phyloP scores from a whole-genome alignment of 2,888 invertebrate species.

The Corbicula japonica region DNA sequence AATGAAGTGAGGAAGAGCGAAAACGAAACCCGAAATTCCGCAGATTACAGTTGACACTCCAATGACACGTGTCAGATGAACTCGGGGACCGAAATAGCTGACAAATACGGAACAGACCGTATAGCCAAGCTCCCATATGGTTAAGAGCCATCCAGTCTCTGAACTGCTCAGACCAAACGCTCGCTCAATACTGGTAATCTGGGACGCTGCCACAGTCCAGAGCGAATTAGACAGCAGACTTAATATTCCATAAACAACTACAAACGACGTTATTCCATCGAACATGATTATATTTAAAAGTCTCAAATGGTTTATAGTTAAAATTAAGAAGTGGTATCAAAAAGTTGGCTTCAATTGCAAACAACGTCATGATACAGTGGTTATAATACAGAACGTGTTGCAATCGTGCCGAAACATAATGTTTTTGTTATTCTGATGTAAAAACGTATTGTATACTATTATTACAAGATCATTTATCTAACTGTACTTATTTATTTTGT shows the following conservation, averaged over 20 bases:
- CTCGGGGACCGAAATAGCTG: slow-evolving; percentile 16
- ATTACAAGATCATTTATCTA: no score
- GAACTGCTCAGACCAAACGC: slow-evolving; percentile 39
- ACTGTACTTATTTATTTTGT: no score
- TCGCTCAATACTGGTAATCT: slow-evolving; percentile 29
- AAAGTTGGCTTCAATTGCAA: no score
- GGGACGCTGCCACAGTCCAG: slow-evolving; percentile 30
- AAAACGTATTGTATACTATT: no score
- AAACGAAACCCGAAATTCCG: slow-evolving; percentile 21
- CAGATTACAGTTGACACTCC: slow-evolving; percentile 27
- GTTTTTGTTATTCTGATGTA: no score
- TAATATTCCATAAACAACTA: slow-evolving; percentile 36
- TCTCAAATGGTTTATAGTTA: no score
- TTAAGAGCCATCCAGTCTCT: slow-evolving; percentile 25
- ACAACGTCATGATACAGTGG: no score
- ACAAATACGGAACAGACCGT: slow-evolving; percentile 14
- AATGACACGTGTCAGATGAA: slow-evolving; percentile 23
- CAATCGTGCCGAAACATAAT: no score
- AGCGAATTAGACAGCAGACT: slow-evolving; percentile 16
- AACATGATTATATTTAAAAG: no score
- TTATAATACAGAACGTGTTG: no score
- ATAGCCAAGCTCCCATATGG: slow-evolving; percentile 30
- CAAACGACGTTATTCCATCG: slow-evolving; percentile 47
- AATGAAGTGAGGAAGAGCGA: slow-evolving; percentile 29
- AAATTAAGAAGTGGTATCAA: no score